These are phyloP conservation scores for Eutrigla gurnardus DNA, from an alignment of 2,797 vertebrate genomes.

Conservation along the genomic window DNA sequence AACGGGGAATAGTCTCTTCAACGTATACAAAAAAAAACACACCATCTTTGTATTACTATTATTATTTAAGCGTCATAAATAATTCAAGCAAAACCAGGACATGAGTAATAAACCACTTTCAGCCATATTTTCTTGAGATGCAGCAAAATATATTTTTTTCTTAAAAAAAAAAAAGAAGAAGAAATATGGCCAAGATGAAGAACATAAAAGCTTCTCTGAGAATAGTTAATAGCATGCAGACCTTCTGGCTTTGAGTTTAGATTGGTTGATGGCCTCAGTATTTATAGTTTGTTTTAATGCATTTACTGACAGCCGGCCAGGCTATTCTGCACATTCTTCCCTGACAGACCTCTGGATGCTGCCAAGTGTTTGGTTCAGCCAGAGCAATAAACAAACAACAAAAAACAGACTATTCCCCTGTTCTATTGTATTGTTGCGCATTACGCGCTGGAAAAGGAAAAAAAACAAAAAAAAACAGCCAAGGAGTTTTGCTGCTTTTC, in stretches of 20 bases:
- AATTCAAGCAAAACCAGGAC: neutral
- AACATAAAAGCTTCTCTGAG: slow-evolving; percentile 28
- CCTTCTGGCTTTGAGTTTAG: slow-evolving; percentile 50
- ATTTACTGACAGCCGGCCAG: slow-evolving; percentile 68
- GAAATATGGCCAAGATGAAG: slow-evolving; percentile 22
- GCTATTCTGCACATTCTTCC: slow-evolving; percentile 66
- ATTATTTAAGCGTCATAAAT: neutral
- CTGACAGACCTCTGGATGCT: slow-evolving; percentile 60
- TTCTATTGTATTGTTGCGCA: neutral
- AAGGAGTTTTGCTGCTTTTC: neutral
- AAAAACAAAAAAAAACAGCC: neutral
- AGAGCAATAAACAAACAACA: slow-evolving; percentile 47
- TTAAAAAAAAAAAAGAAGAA: neutral
- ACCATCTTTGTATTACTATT: neutral
- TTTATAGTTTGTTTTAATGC: slow-evolving; percentile 70
- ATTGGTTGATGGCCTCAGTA: slow-evolving; percentile 44
- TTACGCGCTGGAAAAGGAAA: neutral
- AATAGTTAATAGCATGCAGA: slow-evolving; percentile 31
- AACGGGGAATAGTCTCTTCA: slow-evolving; percentile 13
- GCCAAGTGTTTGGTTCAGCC: slow-evolving; percentile 63
- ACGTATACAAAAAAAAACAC: slow-evolving; percentile 33
- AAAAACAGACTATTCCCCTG: neutral
- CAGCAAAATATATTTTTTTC: slow-evolving; percentile 1
- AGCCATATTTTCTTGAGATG: neutral
- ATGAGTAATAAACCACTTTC: neutral